Evolutionary conservation across 2,888 invertebrate genomes (phyloP).

Genomic region (Tinea pellionella): DNA sequence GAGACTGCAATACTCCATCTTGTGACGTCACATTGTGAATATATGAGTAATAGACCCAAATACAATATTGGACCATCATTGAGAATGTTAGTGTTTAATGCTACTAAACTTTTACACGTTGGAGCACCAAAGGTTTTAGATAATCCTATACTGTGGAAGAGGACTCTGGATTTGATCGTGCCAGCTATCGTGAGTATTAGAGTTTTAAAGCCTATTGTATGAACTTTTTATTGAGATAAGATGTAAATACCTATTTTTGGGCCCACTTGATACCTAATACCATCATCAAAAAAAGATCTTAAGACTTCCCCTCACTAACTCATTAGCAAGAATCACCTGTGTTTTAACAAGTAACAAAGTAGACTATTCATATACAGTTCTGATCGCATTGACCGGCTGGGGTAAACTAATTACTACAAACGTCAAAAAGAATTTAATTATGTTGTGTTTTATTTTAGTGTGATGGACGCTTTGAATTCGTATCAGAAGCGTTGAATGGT

Average conservation of each 20-base stretch:
- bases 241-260: too few relatives aligned
- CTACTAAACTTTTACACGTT: slow-evolving; percentile 51
- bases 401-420: too few relatives aligned
- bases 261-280: too few relatives aligned
- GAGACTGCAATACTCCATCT: slow-evolving; percentile 86
- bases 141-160: slow-evolving; percentile 69
- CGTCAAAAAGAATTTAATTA: background rate
- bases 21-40: slow-evolving; percentile 62
- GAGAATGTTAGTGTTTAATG: slow-evolving; percentile 57
- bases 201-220: too few relatives aligned
- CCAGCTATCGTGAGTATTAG: slow-evolving; percentile 72
- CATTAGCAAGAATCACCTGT: too few relatives aligned
- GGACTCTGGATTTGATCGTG: slow-evolving; percentile 76
- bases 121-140: slow-evolving; percentile 52
- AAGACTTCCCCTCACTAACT: too few relatives aligned
- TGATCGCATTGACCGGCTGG: too few relatives aligned
- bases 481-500: slow-evolving; percentile 47
- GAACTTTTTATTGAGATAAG: too few relatives aligned
- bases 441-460: slow-evolving; percentile 32
- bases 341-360: too few relatives aligned
- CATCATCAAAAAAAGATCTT: too few relatives aligned
- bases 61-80: slow-evolving; percentile 52
- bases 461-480: slow-evolving; percentile 57
- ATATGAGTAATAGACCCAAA: slow-evolving; percentile 47
- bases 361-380: too few relatives aligned